Base-by-base conservation (phyloP, 53 echinoderm and acorn worm genomes). In the Astropecten irregularis region DNA sequence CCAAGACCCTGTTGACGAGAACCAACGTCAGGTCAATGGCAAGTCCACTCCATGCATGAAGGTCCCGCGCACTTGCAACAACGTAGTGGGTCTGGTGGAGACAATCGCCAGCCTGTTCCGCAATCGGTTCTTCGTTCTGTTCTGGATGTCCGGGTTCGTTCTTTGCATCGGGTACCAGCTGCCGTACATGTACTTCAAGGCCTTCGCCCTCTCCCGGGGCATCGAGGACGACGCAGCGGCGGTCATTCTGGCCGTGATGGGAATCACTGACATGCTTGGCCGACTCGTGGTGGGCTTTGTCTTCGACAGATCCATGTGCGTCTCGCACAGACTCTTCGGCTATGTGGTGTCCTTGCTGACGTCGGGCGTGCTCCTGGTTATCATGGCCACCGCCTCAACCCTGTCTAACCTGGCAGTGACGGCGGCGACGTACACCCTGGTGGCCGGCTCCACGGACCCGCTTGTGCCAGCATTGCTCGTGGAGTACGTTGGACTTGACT, bases 101-200 rank as follows among this genome's bases (percentile, higher is more conserved):
- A 86, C 48, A 39, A 73, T 95, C 18, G 31, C 20, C 32, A 76
- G 57, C 3, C 82, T 95, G 34, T 85, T 95, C 27, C 88, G 66
- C n/a, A 95, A 93, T 46, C 82, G 74, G 4, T 95, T 95, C 84
- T 90, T 95, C 8, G 74, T 95, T 16, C 58, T 95, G 13, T 95
- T 95, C 42, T 90, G 93, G 20, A 25, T 95, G 26, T 90, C 90
- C 2, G 93, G 93, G 27, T 86, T 95, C 65, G 20, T 93, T 14
- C 74, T 95, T 33, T 95, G 95, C 83, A 86, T 93, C 58, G 95
- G 95, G 22, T 95, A 95, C 73, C 95, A 95, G 72, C 88, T 95
- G 5, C 95, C 95, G 6, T 95, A 93, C 86, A 88, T 95, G 69
- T 95, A 90, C 86, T 93, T 95, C 81, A 93, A 95, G 49, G 86